These are phyloP conservation scores for Cheumatopsyche charites DNA, from an alignment of 1,140 invertebrate genomes.

Conservation along the genomic window DNA sequence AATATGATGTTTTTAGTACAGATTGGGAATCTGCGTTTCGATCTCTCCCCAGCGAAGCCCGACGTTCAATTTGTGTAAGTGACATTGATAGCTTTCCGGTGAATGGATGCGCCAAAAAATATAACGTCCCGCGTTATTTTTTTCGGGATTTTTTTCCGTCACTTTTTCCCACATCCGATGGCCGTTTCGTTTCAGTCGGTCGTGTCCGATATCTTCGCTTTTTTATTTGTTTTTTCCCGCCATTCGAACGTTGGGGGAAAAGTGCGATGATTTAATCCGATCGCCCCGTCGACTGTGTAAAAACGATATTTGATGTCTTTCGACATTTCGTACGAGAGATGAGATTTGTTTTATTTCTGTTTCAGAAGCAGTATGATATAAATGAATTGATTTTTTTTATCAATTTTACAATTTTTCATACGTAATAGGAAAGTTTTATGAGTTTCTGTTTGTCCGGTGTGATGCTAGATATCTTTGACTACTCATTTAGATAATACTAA, in stretches of 20 bases:
- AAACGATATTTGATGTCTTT: too few relatives aligned
- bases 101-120: slow-evolving; percentile 45
- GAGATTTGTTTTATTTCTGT: too few relatives aligned
- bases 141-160: slow-evolving; percentile 57
- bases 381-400: too few relatives aligned
- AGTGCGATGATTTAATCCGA: slow-evolving; percentile 19
- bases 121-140: slow-evolving; percentile 50
- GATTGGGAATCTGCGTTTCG: slow-evolving; percentile 24
- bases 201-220: slow-evolving; percentile 10
- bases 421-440: too few relatives aligned
- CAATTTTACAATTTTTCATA: too few relatives aligned
- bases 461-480: too few relatives aligned
- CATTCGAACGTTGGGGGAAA: not conserved
- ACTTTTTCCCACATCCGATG: slow-evolving; percentile 30
- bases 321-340: too few relatives aligned
- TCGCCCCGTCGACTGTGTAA: not conserved
- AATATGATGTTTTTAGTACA: too few relatives aligned
- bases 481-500: too few relatives aligned
- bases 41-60: slow-evolving; percentile 51
- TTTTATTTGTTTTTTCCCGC: slow-evolving; percentile 19
- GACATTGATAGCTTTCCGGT: slow-evolving; percentile 58
- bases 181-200: not conserved
- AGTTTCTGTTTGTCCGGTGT: too few relatives aligned
- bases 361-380: too few relatives aligned
- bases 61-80: slow-evolving; percentile 61